phyloP scores from a whole-genome alignment of 2,113 vertebrate genomes.

The Chitala chitala region DNA sequence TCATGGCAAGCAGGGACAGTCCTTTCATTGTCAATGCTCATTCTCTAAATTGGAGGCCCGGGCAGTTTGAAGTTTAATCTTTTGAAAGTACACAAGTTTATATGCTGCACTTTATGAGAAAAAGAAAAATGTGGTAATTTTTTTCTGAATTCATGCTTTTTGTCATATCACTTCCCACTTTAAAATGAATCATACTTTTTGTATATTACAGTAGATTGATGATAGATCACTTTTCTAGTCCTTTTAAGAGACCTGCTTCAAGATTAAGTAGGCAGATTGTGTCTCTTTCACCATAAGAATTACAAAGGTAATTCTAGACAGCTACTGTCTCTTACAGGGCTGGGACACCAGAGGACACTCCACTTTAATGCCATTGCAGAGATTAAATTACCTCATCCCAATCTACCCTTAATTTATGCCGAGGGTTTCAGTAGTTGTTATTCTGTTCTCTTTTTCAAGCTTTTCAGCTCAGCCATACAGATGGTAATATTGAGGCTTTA shows the following conservation, averaged over 20 bases:
- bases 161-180: slow-evolving; percentile 63
- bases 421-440: slow-evolving; percentile 31
- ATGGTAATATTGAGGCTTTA: slow-evolving; percentile 3
- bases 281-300: slow-evolving; percentile 72
- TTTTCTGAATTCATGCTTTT: slow-evolving; percentile 45
- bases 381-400: slow-evolving; percentile 82
- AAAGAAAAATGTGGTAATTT: slow-evolving; percentile 21
- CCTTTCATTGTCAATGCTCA: slow-evolving; percentile 56
- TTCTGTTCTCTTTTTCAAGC: slow-evolving; percentile 32
- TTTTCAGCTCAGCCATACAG: background rate
- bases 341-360: slow-evolving; percentile 64
- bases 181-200: slow-evolving; percentile 60
- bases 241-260: slow-evolving; percentile 67
- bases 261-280: slow-evolving; percentile 76
- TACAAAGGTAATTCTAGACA: slow-evolving; percentile 80
- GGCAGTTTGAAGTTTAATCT: slow-evolving; percentile 47
- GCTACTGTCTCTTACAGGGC: slow-evolving; percentile 68
- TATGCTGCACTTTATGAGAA: slow-evolving; percentile 43
- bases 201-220: slow-evolving; percentile 64
- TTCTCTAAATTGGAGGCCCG: slow-evolving; percentile 52
- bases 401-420: slow-evolving; percentile 65
- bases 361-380: slow-evolving; percentile 81
- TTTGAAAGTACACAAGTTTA: slow-evolving; percentile 46
- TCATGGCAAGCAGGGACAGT: slow-evolving; percentile 54
- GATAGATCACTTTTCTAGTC: slow-evolving; percentile 71